These are phyloP conservation scores for Actinemys pallida DNA, from an alignment of 2,113 vertebrate species.

Conservation along the genomic window DNA sequence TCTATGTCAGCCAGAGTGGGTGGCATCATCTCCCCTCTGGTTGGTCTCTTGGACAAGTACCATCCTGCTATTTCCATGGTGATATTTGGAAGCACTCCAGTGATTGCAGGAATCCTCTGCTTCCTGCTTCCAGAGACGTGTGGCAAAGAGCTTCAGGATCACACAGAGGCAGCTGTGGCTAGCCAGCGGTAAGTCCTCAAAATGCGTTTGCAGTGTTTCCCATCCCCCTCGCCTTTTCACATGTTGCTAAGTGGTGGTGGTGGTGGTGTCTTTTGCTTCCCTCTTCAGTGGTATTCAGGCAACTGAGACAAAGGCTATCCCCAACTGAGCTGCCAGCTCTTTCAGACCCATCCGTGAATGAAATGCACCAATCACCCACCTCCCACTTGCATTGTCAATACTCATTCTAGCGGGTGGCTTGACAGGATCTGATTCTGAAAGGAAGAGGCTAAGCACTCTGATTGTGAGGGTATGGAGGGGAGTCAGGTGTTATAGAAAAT, in stretches of 20 bases:
- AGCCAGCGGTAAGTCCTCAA: neutral
- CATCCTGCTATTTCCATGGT: conserved; percentile 81
- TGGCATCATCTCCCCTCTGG: conserved; percentile 84
- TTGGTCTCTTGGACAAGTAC: conserved; percentile 81
- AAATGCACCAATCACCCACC: neutral
- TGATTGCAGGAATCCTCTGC: conserved; percentile 74
- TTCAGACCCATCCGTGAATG: neutral
- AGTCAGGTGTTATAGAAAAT: neutral
- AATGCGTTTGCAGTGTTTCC: neutral
- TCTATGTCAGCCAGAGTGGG: conserved; percentile 80
- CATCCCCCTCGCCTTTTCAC: neutral
- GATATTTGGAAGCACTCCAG: conserved; percentile 79
- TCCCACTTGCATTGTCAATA: neutral
- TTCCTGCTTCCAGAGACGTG: conserved; percentile 87
- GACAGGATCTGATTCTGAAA: fast-evolving
- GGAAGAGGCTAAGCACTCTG: fast-evolving
- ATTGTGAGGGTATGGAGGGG: neutral
- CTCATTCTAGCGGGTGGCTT: fast-evolving
- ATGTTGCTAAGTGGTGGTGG: neutral
- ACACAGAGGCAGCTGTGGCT: fast-evolving
- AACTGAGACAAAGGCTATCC: neutral
- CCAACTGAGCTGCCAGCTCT: neutral
- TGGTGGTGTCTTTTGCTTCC: neutral
- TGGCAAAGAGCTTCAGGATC: conserved; percentile 80
- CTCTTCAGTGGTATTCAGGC: neutral